These are phyloP conservation scores for Conistra vaccinii DNA, from an alignment of 2,888 invertebrate genomes.

Conservation along the genomic window DNA sequence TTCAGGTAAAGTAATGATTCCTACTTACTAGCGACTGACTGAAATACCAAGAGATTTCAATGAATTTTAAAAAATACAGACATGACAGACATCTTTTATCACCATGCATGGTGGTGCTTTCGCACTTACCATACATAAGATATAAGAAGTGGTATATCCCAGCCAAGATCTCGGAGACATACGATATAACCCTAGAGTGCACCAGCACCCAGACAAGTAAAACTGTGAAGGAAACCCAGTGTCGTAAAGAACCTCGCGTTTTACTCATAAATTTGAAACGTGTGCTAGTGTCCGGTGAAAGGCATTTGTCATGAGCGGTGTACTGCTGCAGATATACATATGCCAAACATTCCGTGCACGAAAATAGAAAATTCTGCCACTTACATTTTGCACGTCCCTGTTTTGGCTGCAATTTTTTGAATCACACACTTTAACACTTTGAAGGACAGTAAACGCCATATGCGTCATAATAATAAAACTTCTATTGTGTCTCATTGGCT, in stretches of 20 bases:
- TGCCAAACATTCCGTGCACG: slow-evolving; percentile 39
- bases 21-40: too few relatives aligned
- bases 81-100: not conserved
- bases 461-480: too few relatives aligned
- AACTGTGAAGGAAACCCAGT: slow-evolving; percentile 38
- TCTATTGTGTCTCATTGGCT: too few relatives aligned
- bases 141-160: slow-evolving; percentile 6
- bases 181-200: slow-evolving; percentile 31
- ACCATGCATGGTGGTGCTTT: not conserved
- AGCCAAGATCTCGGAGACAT: slow-evolving; percentile 17
- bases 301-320: slow-evolving; percentile 54
- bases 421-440: too few relatives aligned
- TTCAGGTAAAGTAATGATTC: not conserved
- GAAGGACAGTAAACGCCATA: too few relatives aligned
- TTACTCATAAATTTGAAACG: slow-evolving; percentile 61
- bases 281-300: slow-evolving; percentile 53
- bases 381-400: slow-evolving; percentile 9
- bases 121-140: not conserved
- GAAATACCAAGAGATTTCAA: too few relatives aligned
- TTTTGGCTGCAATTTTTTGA: slow-evolving; percentile 1
- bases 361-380: slow-evolving; percentile 24
- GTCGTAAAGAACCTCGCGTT: slow-evolving; percentile 55
- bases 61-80: not conserved
- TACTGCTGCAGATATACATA: slow-evolving; percentile 29
- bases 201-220: slow-evolving; percentile 7